Evolutionary conservation across 2,113 vertebrate species (phyloP).

Genomic region (Ondatra zibethicus): DNA sequence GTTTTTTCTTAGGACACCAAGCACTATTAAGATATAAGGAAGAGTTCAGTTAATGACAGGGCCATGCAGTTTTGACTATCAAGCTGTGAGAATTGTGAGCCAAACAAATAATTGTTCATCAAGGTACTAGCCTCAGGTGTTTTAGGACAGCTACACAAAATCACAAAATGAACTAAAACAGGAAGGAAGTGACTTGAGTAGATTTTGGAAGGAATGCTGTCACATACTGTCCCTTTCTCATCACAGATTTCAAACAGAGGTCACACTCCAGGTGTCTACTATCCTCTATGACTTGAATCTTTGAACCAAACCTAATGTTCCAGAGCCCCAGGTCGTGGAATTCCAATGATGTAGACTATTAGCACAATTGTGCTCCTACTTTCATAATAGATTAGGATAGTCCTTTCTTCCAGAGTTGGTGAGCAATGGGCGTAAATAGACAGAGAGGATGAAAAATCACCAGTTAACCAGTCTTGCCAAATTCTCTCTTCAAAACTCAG

Average conservation of each 20-base stretch:
- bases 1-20: fast-evolving
- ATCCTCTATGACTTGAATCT: background rate
- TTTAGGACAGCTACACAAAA: background rate
- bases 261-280: no score
- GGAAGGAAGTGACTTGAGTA: background rate
- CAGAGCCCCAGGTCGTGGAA: background rate
- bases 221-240: background rate
- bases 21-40: background rate
- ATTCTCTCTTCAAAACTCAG: background rate
- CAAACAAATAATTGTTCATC: background rate
- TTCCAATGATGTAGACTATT: background rate
- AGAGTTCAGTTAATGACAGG: background rate
- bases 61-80: background rate
- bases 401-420: background rate
- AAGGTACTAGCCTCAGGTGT: background rate
- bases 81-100: background rate
- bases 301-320: background rate
- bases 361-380: background rate
- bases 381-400: background rate
- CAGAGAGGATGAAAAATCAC: background rate
- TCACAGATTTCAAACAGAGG: background rate
- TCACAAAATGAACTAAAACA: background rate
- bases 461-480: background rate
- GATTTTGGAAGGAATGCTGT: background rate
- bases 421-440: background rate